Evolutionary conservation across 2,888 invertebrate genomes (phyloP), one percentile per base, ranked within the genome.

Genomic region (Agonopterix subpropinquella): DNA sequence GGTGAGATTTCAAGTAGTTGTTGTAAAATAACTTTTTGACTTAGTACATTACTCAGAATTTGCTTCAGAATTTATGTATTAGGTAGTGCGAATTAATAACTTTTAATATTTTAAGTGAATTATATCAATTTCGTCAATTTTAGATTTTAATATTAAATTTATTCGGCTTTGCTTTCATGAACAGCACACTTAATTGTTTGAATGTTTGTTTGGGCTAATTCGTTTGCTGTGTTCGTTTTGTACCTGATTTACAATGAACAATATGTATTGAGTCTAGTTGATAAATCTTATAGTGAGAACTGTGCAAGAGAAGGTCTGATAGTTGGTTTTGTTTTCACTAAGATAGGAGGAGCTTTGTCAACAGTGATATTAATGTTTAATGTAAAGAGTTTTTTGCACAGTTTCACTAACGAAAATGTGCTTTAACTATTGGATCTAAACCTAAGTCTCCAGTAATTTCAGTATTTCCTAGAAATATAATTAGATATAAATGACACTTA

Each of bases 101-200:
- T 57, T 76, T 76, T 78, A 49, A 63, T 67, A 67, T 69, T 79
- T 81, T 84, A 86, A 82, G 86, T 84, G 77, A 73, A 48, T 79
- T 81, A 88, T 88, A 88, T 88, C 87, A 88, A 86, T 84, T 87
- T 86, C 61, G 87, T 87, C 87, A 88, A 87, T 88, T 88, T 88
- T 88, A 86, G 85, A 85, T 80, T 86, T 83, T 76, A 84, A 79
- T 68, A 65, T 74, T 72, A 67, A 65, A 65, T 71, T 77, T 67
- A 68, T 71, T 77, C 65, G 64, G 73, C 74, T 69, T 72, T 66
- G 73, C 72, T 76, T 70, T 65, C 53, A 53, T 57, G 60, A 57
- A 58, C 50, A 58, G 53, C 51, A 54, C 49, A 50, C 37, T 42
- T 5, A 10, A 36, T 13, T 42, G 8, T 45, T 47, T 41, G 43